Evolutionary conservation across 2,113 vertebrate species (phyloP).

Genomic region (Dolichotis patagonum): DNA sequence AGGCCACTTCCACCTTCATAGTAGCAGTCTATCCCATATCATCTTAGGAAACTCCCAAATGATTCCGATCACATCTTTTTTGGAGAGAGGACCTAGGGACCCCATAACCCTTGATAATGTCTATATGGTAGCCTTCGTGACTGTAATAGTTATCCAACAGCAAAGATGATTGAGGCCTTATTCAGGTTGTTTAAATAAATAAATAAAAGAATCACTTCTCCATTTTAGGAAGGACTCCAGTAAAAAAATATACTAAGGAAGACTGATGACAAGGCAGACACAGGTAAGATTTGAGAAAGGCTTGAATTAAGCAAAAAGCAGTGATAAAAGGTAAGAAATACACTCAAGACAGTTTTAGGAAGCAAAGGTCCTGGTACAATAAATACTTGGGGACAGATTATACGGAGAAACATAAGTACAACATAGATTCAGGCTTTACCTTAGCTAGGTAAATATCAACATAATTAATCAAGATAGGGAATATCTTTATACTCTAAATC

Average conservation of each 20-base stretch:
- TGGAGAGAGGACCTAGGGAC: background rate
- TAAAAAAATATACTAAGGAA: background rate
- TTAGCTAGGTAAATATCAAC: background rate
- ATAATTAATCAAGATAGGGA: background rate
- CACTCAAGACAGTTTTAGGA: background rate
- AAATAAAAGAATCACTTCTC: background rate
- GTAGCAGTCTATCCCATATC: background rate
- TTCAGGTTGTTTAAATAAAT: background rate
- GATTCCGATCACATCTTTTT: background rate
- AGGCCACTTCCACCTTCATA: background rate
- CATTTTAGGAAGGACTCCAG: background rate
- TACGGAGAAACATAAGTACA: background rate
- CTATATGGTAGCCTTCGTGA: background rate
- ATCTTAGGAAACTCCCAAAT: background rate
- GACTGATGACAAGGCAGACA: background rate
- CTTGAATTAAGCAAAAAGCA: background rate
- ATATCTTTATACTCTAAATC: constrained; percentile 6
- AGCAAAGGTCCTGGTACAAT: background rate
- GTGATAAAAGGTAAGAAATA: background rate
- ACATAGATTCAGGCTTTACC: background rate
- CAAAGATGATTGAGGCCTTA: background rate
- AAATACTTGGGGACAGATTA: background rate
- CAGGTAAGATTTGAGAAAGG: background rate
- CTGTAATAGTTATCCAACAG: constrained; percentile 10
- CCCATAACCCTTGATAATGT: background rate